A percentile compares a stretch with the other conserved stretches of the same genome.
These are phyloP conservation scores for Poeciliopsis prolifica DNA, from an alignment of 2,113 vertebrate species.

Conservation along the genomic window DNA sequence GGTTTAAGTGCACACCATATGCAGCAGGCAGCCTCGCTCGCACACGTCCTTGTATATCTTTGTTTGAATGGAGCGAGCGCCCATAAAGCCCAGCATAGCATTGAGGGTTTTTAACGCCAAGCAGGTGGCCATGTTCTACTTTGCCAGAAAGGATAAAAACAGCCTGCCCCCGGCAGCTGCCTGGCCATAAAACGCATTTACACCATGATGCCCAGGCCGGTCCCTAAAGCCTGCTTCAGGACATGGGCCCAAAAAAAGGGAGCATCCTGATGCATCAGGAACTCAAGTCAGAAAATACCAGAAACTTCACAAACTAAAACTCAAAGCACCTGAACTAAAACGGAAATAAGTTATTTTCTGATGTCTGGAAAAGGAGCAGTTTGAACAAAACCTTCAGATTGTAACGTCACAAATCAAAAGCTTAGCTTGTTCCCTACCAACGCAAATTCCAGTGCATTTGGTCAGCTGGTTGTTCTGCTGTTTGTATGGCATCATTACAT, in stretches of 20 bases:
- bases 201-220: conserved; percentile 72
- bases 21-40: conserved; percentile 49
- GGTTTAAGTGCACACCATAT: conserved; percentile 67
- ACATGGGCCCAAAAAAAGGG: conserved; percentile 48
- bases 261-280: conserved; percentile 30
- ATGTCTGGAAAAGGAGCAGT: too few species aligned
- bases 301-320: conserved; percentile 7
- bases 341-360: too few species aligned
- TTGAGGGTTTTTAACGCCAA: conserved; percentile 67
- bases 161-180: conserved; percentile 77
- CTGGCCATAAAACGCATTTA: conserved; percentile 80
- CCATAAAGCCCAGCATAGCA: conserved; percentile 68
- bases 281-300: conserved; percentile 29
- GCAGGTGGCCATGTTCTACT: conserved; percentile 78
- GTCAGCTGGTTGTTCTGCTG: too few species aligned
- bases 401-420: too few species aligned
- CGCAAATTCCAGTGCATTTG: too few species aligned
- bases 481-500: too few species aligned
- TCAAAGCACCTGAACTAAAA: not conserved
- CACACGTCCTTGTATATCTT: conserved; percentile 66
- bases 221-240: conserved; percentile 72
- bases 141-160: conserved; percentile 76
- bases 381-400: too few species aligned
- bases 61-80: conserved; percentile 59
- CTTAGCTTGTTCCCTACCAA: too few species aligned